Conservation (phyloP, 2,888 invertebrate genomes). For the Morpho helenor region DNA sequence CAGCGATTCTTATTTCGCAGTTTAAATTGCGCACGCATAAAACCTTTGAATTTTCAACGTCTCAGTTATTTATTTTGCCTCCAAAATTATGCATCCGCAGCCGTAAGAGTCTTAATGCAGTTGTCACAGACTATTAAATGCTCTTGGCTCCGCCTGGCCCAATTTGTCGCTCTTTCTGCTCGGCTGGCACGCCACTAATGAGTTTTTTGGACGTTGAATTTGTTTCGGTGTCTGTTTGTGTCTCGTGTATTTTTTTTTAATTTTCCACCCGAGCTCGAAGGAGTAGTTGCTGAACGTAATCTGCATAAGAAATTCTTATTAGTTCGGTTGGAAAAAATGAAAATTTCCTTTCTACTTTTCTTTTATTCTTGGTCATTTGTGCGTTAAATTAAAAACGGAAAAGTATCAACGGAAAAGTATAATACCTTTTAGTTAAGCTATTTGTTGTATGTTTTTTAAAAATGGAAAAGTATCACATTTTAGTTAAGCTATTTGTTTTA, state of each 20-base stretch:
- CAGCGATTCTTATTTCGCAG: too few species aligned
- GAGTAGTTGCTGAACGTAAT: conserved; percentile 16
- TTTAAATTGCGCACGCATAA: neutral
- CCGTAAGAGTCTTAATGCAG: conserved; percentile 31
- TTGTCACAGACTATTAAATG: conserved; percentile 38
- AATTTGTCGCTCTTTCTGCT: conserved; percentile 37
- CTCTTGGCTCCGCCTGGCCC: conserved; percentile 33
- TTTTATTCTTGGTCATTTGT: conserved; percentile 2
- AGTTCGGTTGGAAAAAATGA: conserved; percentile 11
- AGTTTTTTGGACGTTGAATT: conserved; percentile 40
- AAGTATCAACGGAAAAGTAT: neutral
- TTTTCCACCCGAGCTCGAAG: conserved; percentile 8
- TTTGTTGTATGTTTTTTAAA: neutral
- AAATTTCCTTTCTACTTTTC: conserved; percentile 3
- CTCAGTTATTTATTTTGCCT: conserved; percentile 16
- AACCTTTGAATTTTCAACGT: conserved; percentile 13
- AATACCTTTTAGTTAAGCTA: conserved; percentile 1
- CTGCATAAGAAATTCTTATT: conserved; percentile 21
- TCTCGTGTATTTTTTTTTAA: conserved; percentile 15
- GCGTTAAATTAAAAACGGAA: conserved; percentile 7
- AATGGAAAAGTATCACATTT: neutral
- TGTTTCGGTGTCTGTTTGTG: conserved; percentile 30
- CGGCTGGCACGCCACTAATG: conserved; percentile 33
- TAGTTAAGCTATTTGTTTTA: neutral
- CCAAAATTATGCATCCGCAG: conserved; percentile 23